Base-by-base conservation (phyloP, 1,140 invertebrate genomes). In the Sinella curviseta region DNA sequence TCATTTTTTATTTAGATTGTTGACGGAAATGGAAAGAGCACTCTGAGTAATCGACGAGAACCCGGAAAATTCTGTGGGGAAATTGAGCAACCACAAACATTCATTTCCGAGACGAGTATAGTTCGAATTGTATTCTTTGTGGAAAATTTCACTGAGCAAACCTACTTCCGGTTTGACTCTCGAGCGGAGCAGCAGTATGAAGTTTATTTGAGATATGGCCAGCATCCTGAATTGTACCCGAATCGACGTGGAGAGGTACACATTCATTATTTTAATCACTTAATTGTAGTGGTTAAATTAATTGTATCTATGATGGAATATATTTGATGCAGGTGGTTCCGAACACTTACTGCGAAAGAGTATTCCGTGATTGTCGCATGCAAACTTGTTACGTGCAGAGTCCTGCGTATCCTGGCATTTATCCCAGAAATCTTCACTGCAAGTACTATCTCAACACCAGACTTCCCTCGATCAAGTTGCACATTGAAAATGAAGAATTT, bases 321-420 rank as follows among this genome's bases (percentile, higher is more conserved):
- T n/a, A 60, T 36, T 74, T 74, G 2, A 20, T 39, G 24, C 78
- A 83, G 35, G 81, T 82, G 1, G 86, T 88, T n/a, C 84, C 85
- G 0, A 95, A 94, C 39, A 95, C 93, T 17, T 96, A 96, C 86
- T 96, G 94, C 86, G 94, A 96, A 84, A 88, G 94, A 70, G 91
- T 93, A 67, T 96, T 94, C 86, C 90, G 92, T 31, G 94, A 95
- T 85, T 95, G 94, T 84, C 89, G 87, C 14, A 89, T 97, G 0
- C 94, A 96, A 84, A 96, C 94, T 1, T 97, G 95, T 86, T 97
- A 95, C 86, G 94, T 97, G 0, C 95, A 97, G 86, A 95, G 94
- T 8, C 95, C 95, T 0, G 95, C 94, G 0, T 97, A 94, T 86
- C 95, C 95, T 2, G 95, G 95, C 14, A 92, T 97, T 1, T 97